Base-by-base conservation (phyloP, 1,140 invertebrate genomes). In the Drosophila pseudoananassae region DNA sequence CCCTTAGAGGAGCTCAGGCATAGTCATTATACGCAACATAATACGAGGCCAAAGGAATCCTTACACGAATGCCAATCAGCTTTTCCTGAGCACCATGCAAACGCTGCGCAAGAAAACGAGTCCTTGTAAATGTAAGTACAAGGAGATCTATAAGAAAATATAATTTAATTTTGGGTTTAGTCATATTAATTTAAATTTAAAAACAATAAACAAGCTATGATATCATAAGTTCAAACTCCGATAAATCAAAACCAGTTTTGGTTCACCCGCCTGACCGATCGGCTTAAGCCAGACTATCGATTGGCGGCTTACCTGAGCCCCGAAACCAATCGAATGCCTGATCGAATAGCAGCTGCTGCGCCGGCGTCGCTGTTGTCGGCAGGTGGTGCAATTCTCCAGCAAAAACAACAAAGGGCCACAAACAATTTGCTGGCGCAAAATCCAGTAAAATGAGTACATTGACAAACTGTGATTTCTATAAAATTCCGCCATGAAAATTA, bases 81-180 rank as follows among this genome's bases (percentile, higher is more conserved):
- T 89, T 49, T 79, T 88, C 69, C 60, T 89, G 69, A 83, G 73
- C 63, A 92, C 76, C 52, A 97, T 97, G 96, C 96, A 97, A 95
- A 97, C 96, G 84, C 93, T 97, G 92, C 94, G 96, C 84, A 97
- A 97, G 93, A 97, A 96, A 94, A 96, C 95, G 88, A 97, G 96
- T 93, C 96, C 96, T 91, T 95, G 95, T 93, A 97, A 97, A 94
- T 96, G 96, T 97, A 93, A 96, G 96, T 96, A 92, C 12, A 4
- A 20, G n/a, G 4, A 31, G 5, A 47, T 27, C 14, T 45, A 36
- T 7, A 6, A 4, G 14, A 2, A 15, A 43, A 15, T 7, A 27
- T 27, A 6, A 6, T 27, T 27, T 27, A n/a, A n/a, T n/a, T n/a
- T n/a, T n/a, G n/a, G n/a, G n/a, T n/a, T 27, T 27, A 27, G 6